These are phyloP conservation scores for Pentamera pediparva DNA, from an alignment of 53 echinoderm and acorn worm genomes.

Conservation along the genomic window DNA sequence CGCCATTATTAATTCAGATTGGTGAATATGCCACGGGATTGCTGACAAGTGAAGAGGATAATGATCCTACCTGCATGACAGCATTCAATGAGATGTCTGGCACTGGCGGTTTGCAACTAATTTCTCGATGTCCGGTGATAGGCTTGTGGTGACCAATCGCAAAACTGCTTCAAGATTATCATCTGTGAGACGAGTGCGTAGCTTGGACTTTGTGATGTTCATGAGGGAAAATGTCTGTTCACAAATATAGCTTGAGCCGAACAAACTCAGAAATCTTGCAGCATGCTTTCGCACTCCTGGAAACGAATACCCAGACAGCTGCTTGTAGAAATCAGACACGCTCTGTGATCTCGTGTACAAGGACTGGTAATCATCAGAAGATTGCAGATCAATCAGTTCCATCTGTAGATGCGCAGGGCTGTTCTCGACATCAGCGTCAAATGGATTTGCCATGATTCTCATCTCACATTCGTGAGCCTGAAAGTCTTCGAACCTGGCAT, in stretches of 20 bases:
- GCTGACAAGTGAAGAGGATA: too few relatives aligned
- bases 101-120: neutral
- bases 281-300: neutral
- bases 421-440: slow-evolving; percentile 25
- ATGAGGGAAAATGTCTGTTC: slow-evolving; percentile 27
- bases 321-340: slow-evolving; percentile 24
- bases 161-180: slow-evolving; percentile 3
- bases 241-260: slow-evolving; percentile 18
- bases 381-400: slow-evolving; percentile 26
- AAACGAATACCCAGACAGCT: neutral
- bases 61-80: too few relatives aligned
- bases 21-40: too few relatives aligned
- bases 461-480: too few relatives aligned
- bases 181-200: slow-evolving; percentile 16
- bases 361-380: slow-evolving; percentile 9
- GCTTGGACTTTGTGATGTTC: slow-evolving; percentile 18
- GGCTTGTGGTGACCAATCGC: neutral
- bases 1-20: too few relatives aligned
- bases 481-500: too few relatives aligned
- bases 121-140: neutral
- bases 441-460: too few relatives aligned
- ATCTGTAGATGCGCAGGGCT: slow-evolving; percentile 19
- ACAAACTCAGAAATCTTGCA: neutral
- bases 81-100: neutral
- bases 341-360: neutral